Evolutionary conservation across 1,140 invertebrate genomes (phyloP).

Genomic region (Philaenus spumarius): DNA sequence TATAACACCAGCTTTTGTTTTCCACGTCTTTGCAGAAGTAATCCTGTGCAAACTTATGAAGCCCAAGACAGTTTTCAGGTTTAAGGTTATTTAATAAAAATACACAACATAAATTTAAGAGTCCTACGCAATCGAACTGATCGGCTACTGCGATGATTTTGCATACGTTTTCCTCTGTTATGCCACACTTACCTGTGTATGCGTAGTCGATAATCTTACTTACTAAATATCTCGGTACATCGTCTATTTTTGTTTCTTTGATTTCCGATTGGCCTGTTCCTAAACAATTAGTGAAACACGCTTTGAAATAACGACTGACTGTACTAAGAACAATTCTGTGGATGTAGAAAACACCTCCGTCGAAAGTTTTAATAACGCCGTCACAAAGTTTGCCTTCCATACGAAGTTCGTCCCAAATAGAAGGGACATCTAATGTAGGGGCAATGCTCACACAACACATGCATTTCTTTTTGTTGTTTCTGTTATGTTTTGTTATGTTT

Average conservation of each 20-base stretch:
- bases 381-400: constrained; percentile 45
- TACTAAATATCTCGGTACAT: constrained; percentile 37
- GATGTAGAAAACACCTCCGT: constrained; percentile 52
- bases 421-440: not conserved
- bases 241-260: constrained; percentile 39
- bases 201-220: constrained; percentile 55
- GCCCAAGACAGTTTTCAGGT: constrained; percentile 54
- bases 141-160: constrained; percentile 51
- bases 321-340: constrained; percentile 58
- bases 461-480: no score
- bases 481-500: no score
- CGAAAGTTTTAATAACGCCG: constrained; percentile 48
- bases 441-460: no score
- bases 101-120: constrained; percentile 58
- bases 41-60: constrained; percentile 61
- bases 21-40: constrained; percentile 56
- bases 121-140: constrained; percentile 53
- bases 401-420: constrained; percentile 16
- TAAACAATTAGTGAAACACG: constrained; percentile 49
- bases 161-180: constrained; percentile 54
- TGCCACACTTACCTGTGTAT: constrained; percentile 53
- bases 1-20: constrained; percentile 27
- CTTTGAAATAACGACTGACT: constrained; percentile 59
- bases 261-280: constrained; percentile 45
- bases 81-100: constrained; percentile 44